Base-by-base conservation (phyloP, 2,113 vertebrate species). In the Petroica traversi region DNA sequence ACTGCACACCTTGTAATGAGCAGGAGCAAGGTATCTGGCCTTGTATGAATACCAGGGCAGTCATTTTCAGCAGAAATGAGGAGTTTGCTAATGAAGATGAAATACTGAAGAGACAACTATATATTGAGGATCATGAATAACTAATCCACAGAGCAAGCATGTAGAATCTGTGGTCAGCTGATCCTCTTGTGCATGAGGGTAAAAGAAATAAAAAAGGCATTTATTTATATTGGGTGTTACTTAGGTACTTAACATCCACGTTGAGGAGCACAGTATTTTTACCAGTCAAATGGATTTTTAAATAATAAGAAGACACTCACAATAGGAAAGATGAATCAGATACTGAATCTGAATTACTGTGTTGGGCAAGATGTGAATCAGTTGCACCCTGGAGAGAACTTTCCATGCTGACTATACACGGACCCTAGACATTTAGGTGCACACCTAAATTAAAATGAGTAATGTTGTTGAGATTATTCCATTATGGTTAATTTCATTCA, bases 361-460 rank as follows among this genome's bases (percentile, higher is more conserved):
- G 9, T 55, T 78, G 13, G 62, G n/a, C 19, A 74, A 75, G 10
- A 23, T 57, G 6, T 45, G 28, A 67, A 74, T 55, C 20, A 34
- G 5, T 38, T 18, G 5, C 51, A n/a, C 16, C 28, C 36, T 45
- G 31, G 49, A 64, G n/a, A 10, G 0, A 0, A 48, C 10, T 41
- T 5, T 68, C n/a, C 3, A 5, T 73, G 22, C 13, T 7, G 1
- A 25, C 4, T 61, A 2, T 25, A 28, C 11, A 51, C 0, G 1
- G 12, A 81, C 10, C 6, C 13, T 49, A 25, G 18, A 63, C 18
- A 58, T 59, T 68, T 73, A 61, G 29, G n/a, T n/a, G 40, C 6
- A 41, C 12, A 48, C 19, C 18, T 67, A 72, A 73, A 31, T 68
- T 85, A 46, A 79, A 82, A 76, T 33, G 1, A 33, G 16, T 43